A percentile compares a stretch with the other conserved stretches of the same genome.
Evolutionary conservation across 1,140 invertebrate species (phyloP).

Genomic region (Euwallacea fornicatus): DNA sequence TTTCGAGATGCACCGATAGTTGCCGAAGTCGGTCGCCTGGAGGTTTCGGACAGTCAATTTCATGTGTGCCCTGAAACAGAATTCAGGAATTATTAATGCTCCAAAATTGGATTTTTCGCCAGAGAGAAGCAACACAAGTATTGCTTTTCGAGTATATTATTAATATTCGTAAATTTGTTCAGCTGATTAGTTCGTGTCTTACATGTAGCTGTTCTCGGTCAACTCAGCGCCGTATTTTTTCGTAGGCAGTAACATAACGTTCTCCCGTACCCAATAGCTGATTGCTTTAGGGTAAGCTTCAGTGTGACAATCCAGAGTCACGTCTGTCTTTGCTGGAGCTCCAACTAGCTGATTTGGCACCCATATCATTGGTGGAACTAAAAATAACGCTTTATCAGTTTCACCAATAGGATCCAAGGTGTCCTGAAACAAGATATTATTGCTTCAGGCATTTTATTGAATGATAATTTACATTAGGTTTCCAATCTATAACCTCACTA

Average conservation of each 20-base stretch:
- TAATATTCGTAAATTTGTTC: conserved; percentile 11
- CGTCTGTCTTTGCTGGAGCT: conserved; percentile 82
- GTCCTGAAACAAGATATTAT: no score
- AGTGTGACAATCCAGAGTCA: conserved; percentile 90
- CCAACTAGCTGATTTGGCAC: conserved; percentile 90
- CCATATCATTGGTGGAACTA: conserved; percentile 91
- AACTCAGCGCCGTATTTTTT: conserved; percentile 79
- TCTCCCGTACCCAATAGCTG: conserved; percentile 89
- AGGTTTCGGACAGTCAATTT: conserved; percentile 80
- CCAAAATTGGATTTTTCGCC: conserved; percentile 39
- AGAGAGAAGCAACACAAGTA: conserved; percentile 20
- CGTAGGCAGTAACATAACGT: conserved; percentile 79
- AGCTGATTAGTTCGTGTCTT: conserved; percentile 5
- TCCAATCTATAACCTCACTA: no score
- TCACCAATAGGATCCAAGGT: neutral
- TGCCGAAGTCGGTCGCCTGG: conserved; percentile 76
- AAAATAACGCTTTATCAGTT: conserved; percentile 9
- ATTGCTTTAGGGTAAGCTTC: conserved; percentile 91
- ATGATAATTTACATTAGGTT: no score
- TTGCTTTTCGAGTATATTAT: conserved; percentile 3
- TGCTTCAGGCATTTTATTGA: no score
- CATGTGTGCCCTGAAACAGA: conserved; percentile 70
- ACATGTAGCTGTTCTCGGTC: conserved; percentile 74
- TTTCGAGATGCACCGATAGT: conserved; percentile 86
- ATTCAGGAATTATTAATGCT: conserved; percentile 55